Conservation (phyloP, 2,888 invertebrate species). For the Cheilosia impressa region DNA sequence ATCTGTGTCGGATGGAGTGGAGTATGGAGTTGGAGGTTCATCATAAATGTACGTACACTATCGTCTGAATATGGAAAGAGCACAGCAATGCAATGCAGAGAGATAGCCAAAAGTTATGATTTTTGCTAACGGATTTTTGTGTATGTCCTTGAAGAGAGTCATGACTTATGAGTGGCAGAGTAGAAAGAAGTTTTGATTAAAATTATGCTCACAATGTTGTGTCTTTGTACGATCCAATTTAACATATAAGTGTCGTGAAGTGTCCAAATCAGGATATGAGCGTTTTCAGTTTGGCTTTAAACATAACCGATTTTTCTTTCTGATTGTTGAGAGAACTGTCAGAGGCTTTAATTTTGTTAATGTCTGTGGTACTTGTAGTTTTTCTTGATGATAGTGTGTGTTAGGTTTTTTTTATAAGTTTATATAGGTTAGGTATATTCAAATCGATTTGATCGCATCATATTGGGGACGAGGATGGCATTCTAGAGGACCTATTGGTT, state of each 20-base stretch:
- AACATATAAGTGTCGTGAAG: slow-evolving; percentile 22
- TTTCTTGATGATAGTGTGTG: too few relatives aligned
- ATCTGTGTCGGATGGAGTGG: not conserved
- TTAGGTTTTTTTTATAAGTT: too few relatives aligned
- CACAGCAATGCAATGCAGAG: not conserved
- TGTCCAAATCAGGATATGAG: slow-evolving; percentile 18
- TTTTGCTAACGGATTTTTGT: not conserved
- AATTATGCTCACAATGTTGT: slow-evolving; percentile 36
- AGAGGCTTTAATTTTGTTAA: not conserved
- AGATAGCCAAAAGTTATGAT: slow-evolving; percentile 4
- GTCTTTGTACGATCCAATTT: slow-evolving; percentile 34
- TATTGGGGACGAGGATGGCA: too few relatives aligned
- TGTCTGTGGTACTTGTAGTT: not conserved
- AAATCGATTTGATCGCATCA: too few relatives aligned
- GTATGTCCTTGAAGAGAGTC: slow-evolving; percentile 16
- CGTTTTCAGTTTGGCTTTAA: slow-evolving; percentile 5
- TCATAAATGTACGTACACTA: not conserved
- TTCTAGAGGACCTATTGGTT: too few relatives aligned
- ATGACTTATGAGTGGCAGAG: slow-evolving; percentile 3
- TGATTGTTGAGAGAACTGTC: not conserved
- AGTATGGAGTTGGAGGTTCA: not conserved
- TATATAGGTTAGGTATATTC: too few relatives aligned
- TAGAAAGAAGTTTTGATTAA: slow-evolving; percentile 47
- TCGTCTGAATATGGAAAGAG: not conserved
- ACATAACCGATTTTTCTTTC: not conserved